Evolutionary conservation across 2,888 invertebrate genomes (phyloP), one percentile per base, ranked within the genome.

Genomic region (Torymus tubicola): DNA sequence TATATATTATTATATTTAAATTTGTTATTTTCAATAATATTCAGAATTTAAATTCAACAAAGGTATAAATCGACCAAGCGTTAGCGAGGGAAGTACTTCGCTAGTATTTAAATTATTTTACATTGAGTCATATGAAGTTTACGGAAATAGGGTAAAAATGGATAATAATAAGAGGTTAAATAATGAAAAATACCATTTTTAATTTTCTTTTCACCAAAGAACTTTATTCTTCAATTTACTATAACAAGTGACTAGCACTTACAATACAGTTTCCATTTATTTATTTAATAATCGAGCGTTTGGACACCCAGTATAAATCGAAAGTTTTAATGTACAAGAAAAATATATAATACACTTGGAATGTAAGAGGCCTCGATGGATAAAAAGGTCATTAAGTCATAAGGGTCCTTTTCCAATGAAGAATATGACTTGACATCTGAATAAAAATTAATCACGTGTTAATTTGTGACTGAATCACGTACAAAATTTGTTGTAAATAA

Each of bases 231-330:
- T 89, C 85, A 87, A 86, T 87, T 87, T 85, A 87, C 85, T 86
- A 86, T 88, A 89, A 89, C 89, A 89, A 89, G 89, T 89, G 89
- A 89, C 89, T 89, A 89, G 89, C 90, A 90, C 89, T 89, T 87
- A 87, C 85, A 86, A 85, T 86, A 89, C 84, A 85, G 76, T 83
- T 82, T 77, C 65, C 61, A 55, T 60, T 63, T 52, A 75, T 75
- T 68, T 21, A 42, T 8, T 42, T 42, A 42, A 42, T 42, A 18
- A 63, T 71, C 69, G 71, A 75, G 12, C 31, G 21, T 53, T 60
- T 73, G 13, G 72, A 58, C 16, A 69, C 63, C 14, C 68, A 14
- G 12, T 57, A 69, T 72, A 82, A 78, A 65, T 78, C 78, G 42
- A 42, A 42, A 42, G 42, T 8, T 42, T 42, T 42, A 42, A 69